These are phyloP conservation scores for Mustelus asterias DNA, from an alignment of 2,113 vertebrate species.

Conservation along the genomic window DNA sequence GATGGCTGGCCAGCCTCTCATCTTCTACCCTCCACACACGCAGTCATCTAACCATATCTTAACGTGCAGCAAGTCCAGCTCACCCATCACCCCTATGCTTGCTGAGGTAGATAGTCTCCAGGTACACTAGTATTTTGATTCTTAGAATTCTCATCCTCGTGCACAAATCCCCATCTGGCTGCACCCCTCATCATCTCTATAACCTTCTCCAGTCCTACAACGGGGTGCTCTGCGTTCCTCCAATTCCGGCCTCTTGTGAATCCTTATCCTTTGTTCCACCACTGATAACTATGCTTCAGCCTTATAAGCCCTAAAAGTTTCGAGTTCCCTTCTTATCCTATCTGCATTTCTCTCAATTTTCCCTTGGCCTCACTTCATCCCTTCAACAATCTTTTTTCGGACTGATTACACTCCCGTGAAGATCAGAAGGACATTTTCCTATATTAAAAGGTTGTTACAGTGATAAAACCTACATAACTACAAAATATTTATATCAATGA, in stretches of 20 bases:
- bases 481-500: background rate
- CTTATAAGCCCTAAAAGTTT: background rate
- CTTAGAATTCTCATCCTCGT: background rate
- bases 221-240: background rate
- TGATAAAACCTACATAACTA: background rate
- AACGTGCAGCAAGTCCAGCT: background rate
- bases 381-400: background rate
- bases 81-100: background rate
- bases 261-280: background rate
- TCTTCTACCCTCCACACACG: background rate
- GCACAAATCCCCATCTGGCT: background rate
- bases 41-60: background rate
- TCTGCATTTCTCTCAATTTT: background rate
- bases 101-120: background rate
- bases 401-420: background rate
- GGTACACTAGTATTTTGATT: background rate
- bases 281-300: background rate
- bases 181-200: background rate
- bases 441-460: background rate
- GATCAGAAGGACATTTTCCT: background rate
- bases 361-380: background rate
- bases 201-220: background rate
- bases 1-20: background rate
- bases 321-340: background rate
- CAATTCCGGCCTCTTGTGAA: background rate